Evolutionary conservation across 2,888 invertebrate genomes (phyloP), one percentile per base, ranked within the genome.

Genomic region (Dexiosoma caninum): DNA sequence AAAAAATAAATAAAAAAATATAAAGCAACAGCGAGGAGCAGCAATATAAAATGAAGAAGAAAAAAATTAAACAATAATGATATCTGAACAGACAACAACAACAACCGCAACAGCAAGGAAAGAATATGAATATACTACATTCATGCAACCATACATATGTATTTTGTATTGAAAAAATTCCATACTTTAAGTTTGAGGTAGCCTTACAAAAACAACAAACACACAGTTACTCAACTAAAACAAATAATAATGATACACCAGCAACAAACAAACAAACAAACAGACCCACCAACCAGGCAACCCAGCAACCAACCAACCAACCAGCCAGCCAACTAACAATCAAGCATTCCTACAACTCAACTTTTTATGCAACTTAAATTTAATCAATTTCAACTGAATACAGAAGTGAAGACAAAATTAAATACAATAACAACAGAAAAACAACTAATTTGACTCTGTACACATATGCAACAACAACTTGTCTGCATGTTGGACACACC

Each of bases 11-110:
- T 46, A 57, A 62, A 71, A 59, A 70, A 69, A 70, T 62, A 49
- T 70, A 79, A 66, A 71, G 64, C 72, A 74, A 75, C 67, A 74
- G 70, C 51, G 49, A 62, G 72, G 72, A 81, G 66, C 76, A 81
- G 72, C 76, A 62, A 62, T 55, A 66, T 59, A 51, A 64, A 64
- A 40, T 40, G 23, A 69, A 62, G 35, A 79, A 72, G 44, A 44
- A 59, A 55, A 64, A 60, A 72, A 75, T 60, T 64, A 66, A 66
- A 71, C 71, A 76, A 66, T 74, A 78, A 76, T 77, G 72, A 74
- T 67, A 80, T 66, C 53, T 64, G 62, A 72, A 72, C 60, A 53
- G 71, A 71, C 55, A 64, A 77, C 44, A 55, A 76, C 67, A 70
- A 62, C 71, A 57, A 40, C 42, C 42, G 71, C 44, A 53, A 70